These are phyloP conservation scores for Agrilus planipennis DNA, from an alignment of 1,140 invertebrate genomes.

Conservation along the genomic window DNA sequence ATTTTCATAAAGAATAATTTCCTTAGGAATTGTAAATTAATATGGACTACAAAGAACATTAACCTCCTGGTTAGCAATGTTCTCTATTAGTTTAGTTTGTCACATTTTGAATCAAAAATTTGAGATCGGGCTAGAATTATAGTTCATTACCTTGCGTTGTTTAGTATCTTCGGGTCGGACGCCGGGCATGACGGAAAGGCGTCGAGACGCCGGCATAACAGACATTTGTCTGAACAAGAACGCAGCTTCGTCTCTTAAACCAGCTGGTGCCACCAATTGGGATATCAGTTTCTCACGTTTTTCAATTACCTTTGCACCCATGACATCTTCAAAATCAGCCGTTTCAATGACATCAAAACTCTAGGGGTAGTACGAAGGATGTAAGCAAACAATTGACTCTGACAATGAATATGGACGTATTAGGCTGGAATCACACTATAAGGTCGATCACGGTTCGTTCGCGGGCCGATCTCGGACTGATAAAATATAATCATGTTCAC, in stretches of 20 bases:
- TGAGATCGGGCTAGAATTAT: too few species aligned
- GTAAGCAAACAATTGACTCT: neutral
- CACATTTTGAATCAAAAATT: too few species aligned
- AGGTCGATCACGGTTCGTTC: too few species aligned
- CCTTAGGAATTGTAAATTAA: too few species aligned
- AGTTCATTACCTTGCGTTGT: conserved; percentile 9
- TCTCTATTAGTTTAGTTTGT: too few species aligned
- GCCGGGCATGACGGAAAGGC: conserved; percentile 32
- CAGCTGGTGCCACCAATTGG: conserved; percentile 19
- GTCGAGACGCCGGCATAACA: conserved; percentile 23
- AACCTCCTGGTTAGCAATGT: too few species aligned
- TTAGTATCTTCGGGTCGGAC: conserved; percentile 14
- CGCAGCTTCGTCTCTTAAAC: conserved; percentile 26
- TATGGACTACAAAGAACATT: too few species aligned
- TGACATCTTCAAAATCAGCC: conserved; percentile 24
- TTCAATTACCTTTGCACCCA: conserved; percentile 23
- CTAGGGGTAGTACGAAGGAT: too few species aligned
- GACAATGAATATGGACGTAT: neutral
- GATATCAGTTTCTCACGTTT: conserved; percentile 28
- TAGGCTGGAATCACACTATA: neutral
- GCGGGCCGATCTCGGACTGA: too few species aligned
- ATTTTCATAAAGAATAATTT: too few species aligned
- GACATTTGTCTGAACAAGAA: conserved; percentile 29
- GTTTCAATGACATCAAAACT: conserved; percentile 21
- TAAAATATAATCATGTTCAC: too few species aligned